Conservation (phyloP, 2,113 vertebrate species). For the Myrmecobius fasciatus region DNA sequence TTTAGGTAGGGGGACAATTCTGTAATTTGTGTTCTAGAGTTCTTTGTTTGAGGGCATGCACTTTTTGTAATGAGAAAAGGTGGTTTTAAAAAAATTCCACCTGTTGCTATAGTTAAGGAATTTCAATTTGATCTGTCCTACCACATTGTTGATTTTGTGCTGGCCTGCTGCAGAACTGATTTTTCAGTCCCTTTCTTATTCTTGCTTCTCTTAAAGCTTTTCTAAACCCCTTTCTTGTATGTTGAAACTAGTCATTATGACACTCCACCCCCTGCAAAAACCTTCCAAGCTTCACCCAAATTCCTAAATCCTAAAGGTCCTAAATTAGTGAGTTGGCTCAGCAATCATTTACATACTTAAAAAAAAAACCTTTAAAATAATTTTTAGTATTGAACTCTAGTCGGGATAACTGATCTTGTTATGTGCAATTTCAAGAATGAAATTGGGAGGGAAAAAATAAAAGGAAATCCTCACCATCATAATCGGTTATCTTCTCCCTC, state of each 20-base stretch:
- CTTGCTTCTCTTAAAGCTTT: constrained; percentile 35
- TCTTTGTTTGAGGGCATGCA: constrained; percentile 75
- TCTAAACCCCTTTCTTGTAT: not conserved
- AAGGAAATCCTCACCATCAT: not conserved
- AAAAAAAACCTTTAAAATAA: not conserved
- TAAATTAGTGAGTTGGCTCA: not conserved
- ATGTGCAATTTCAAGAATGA: not conserved
- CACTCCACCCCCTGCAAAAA: not conserved
- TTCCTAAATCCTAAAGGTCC: not conserved
- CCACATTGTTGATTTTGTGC: constrained; percentile 20
- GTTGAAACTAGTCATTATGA: not conserved
- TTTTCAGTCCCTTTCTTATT: not conserved
- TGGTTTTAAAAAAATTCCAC: constrained; percentile 43
- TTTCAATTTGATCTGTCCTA: not conserved
- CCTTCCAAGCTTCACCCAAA: not conserved
- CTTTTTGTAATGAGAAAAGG: not conserved
- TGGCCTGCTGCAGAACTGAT: not conserved
- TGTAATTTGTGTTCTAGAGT: constrained; percentile 76
- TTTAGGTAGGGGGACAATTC: constrained; percentile 79
- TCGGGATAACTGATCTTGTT: not conserved
- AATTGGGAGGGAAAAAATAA: constrained; percentile 4
- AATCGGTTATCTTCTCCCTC: not conserved
- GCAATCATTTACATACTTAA: not conserved
- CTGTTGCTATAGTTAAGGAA: constrained; percentile 39
- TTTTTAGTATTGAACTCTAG: not conserved